These are phyloP conservation scores for Alexandromys fortis DNA, from an alignment of 2,113 vertebrate species.

Conservation along the genomic window DNA sequence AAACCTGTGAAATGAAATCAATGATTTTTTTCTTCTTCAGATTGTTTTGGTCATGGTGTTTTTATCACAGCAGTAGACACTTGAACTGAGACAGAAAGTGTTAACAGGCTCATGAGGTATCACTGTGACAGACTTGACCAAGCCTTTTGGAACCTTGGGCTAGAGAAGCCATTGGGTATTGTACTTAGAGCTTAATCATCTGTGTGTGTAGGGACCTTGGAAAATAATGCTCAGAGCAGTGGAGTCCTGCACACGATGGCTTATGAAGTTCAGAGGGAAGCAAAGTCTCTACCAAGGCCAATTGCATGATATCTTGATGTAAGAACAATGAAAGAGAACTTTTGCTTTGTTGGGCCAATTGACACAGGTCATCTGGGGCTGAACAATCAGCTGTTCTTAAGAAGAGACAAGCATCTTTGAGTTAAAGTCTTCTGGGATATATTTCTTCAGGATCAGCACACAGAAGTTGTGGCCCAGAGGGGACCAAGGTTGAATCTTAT, in stretches of 20 bases:
- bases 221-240: neutral
- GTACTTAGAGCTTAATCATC: neutral
- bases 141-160: neutral
- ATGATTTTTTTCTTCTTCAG: neutral
- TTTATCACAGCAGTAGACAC: neutral
- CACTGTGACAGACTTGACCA: neutral
- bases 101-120: neutral
- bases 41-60: neutral
- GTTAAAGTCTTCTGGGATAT: neutral
- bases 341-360: neutral
- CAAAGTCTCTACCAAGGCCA: neutral
- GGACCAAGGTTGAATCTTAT: neutral
- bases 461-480: neutral
- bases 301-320: neutral
- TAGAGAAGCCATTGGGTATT: neutral
- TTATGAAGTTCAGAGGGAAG: neutral
- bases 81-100: neutral
- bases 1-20: neutral
- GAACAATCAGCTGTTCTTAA: neutral
- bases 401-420: neutral
- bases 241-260: neutral
- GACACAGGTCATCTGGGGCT: neutral
- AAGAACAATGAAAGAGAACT: neutral
- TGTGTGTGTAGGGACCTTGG: no score
- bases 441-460: neutral